phyloP scores from a whole-genome alignment of 2,113 vertebrate genomes.

The Morphnarchus princeps region DNA sequence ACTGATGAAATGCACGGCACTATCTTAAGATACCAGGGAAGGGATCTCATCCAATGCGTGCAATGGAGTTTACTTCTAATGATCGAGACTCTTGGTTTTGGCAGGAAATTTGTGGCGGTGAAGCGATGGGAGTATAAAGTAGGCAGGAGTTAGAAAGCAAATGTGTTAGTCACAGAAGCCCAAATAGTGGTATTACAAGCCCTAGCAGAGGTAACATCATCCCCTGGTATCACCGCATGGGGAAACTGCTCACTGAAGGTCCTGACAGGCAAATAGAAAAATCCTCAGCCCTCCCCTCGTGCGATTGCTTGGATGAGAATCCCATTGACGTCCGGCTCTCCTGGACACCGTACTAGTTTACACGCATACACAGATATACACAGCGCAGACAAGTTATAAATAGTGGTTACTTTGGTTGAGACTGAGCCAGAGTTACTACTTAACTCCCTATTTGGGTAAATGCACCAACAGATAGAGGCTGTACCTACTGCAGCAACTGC shows the following conservation, averaged over 20 bases:
- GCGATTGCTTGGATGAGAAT: not conserved
- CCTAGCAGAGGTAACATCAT: too few species aligned
- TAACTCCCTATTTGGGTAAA: not conserved
- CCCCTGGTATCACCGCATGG: too few species aligned
- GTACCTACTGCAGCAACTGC: not conserved
- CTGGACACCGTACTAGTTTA: not conserved
- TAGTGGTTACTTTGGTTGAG: not conserved
- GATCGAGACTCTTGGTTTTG: not conserved
- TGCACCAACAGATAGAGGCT: rapidly evolving
- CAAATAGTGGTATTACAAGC: not conserved
- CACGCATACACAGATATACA: rapidly evolving
- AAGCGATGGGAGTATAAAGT: not conserved
- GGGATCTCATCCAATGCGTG: not conserved
- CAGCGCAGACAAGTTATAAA: not conserved
- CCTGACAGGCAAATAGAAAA: not conserved
- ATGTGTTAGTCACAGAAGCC: too few species aligned
- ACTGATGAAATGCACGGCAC: not conserved
- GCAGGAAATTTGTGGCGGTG: not conserved
- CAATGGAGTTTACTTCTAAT: not conserved
- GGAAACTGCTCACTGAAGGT: not conserved
- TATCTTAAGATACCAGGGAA: not conserved
- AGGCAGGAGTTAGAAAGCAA: not conserved
- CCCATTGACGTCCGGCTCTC: not conserved
- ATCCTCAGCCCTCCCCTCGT: not conserved
- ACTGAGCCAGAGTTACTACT: not conserved